Evolutionary conservation across 2,888 invertebrate species (phyloP).

Genomic region (Silvanus unidentatus): DNA sequence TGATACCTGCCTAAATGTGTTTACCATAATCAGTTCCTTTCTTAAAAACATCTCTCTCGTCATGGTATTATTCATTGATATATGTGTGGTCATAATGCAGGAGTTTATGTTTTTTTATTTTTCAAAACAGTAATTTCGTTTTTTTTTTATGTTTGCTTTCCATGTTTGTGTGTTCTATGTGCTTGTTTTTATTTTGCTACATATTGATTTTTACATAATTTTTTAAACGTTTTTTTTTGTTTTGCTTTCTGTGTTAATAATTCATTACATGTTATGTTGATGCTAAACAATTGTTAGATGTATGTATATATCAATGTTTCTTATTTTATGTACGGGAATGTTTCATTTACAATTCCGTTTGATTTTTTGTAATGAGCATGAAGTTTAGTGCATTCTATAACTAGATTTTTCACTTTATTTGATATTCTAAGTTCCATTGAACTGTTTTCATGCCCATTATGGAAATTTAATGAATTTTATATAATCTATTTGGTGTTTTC

Average conservation of each 20-base stretch:
- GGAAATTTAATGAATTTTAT: too few relatives aligned
- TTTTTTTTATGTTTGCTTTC: slow-evolving; percentile 23
- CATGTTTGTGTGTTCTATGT: slow-evolving; percentile 29
- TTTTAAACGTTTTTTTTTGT: slow-evolving; percentile 14
- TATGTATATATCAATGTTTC: slow-evolving; percentile 8
- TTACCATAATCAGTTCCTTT: slow-evolving; percentile 10
- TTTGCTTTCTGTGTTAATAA: slow-evolving; percentile 21
- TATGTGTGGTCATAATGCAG: slow-evolving; percentile 18
- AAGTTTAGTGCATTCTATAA: too few relatives aligned
- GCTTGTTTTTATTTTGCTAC: slow-evolving; percentile 23
- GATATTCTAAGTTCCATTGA: too few relatives aligned
- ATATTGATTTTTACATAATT: slow-evolving; percentile 8
- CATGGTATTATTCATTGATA: slow-evolving; percentile 28
- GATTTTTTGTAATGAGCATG: slow-evolving; percentile 17
- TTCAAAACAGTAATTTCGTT: too few relatives aligned
- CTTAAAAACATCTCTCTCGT: slow-evolving; percentile 25
- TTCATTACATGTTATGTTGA: slow-evolving; percentile 13
- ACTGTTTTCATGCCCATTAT: too few relatives aligned
- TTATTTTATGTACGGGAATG: slow-evolving; percentile 6
- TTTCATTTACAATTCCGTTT: slow-evolving; percentile 16
- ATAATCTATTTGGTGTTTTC: too few relatives aligned
- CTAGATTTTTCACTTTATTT: too few relatives aligned
- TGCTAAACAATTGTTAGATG: slow-evolving; percentile 11
- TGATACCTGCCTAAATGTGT: too few relatives aligned
- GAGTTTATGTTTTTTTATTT: slow-evolving; percentile 20